phyloP scores from a whole-genome alignment of 1,140 invertebrate genomes.

The Papilio machaon region DNA sequence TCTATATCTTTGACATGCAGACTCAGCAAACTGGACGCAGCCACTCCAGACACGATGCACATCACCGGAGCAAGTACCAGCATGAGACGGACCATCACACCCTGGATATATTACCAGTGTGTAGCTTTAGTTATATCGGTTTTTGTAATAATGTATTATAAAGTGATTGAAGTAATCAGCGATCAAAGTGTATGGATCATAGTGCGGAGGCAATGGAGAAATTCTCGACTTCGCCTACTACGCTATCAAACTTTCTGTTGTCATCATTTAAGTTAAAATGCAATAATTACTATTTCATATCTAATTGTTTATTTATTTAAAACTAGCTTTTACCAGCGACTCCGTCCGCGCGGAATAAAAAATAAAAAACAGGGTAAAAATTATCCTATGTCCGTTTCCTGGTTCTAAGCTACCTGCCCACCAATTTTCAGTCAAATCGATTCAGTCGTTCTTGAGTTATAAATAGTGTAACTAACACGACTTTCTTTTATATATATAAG shows the following conservation, averaged over 20 bases:
- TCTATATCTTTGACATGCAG: constrained; percentile 95
- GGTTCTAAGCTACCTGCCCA: too few species aligned
- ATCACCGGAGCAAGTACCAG: constrained; percentile 98
- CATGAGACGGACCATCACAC: constrained; percentile 99
- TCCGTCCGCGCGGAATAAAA: too few species aligned
- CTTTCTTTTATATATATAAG: too few species aligned
- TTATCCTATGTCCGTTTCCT: too few species aligned
- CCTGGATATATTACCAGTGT: constrained; percentile 81
- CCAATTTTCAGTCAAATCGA: too few species aligned
- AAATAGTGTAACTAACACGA: too few species aligned
- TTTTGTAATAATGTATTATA: background rate
- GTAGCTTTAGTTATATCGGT: constrained; percentile 37
- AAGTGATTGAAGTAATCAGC: constrained; percentile 53
- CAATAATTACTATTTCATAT: background rate
- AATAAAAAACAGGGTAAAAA: too few species aligned
- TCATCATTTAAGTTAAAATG: constrained; percentile 59
- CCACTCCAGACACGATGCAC: constrained; percentile 98
- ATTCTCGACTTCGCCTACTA: constrained; percentile 63
- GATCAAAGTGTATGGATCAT: constrained; percentile 78
- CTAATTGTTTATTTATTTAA: too few species aligned
- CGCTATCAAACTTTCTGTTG: constrained; percentile 63
- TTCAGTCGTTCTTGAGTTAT: too few species aligned
- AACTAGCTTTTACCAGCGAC: too few species aligned
- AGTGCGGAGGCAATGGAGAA: constrained; percentile 63
- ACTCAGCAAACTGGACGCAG: constrained; percentile 93